Base-by-base conservation (phyloP, 2,113 vertebrate genomes). In the Dasyprocta punctata region DNA sequence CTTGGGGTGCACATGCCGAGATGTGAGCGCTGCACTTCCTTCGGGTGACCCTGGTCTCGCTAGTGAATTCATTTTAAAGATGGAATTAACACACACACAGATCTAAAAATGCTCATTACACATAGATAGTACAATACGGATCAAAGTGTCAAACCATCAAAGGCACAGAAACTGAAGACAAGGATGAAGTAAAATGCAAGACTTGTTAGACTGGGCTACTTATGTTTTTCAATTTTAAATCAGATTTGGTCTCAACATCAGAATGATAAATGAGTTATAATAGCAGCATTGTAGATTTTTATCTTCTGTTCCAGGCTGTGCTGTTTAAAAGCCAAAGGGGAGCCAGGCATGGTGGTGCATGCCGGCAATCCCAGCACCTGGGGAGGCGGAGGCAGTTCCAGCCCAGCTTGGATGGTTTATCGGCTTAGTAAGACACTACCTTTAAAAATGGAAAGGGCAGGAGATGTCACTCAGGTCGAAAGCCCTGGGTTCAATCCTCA, bases 311-410 rank as follows among this genome's bases (percentile, higher is more conserved):
- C 16, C 24, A 13, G 41, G 58, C 61, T 84, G 77, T 90, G n/a
- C 78, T 89, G 41, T 56, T 90, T 77, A 93, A 78, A 97, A 95
- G 44, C 30, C 63, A 33, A 33, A 65, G 63, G 14, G 63, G 61
- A 63, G 61, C 61, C 11, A 6, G 33, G 63, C 63, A 16, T 5
- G 36, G 63, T 6, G 63, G 30, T 6, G 13, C 63, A 67, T 5
- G 30, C 30, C 63, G 36, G 63, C 36, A 16, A 36, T 16, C 63
- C 30, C 33, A 63, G 33, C 33, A 36, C 63, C 5, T 12, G 0
- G 63, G 33, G 63, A 36, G 33, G 63, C 63, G 6, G 30, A 67
- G 63, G 63, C 63, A 67, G 63, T 36, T 5, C 4, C 13, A 36
- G 63, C 63, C 63, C 63, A 14, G 33, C 33, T 33, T 67, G 63